Evolutionary conservation across 1,140 invertebrate species (phyloP).

Genomic region (Listronotus oregonensis): DNA sequence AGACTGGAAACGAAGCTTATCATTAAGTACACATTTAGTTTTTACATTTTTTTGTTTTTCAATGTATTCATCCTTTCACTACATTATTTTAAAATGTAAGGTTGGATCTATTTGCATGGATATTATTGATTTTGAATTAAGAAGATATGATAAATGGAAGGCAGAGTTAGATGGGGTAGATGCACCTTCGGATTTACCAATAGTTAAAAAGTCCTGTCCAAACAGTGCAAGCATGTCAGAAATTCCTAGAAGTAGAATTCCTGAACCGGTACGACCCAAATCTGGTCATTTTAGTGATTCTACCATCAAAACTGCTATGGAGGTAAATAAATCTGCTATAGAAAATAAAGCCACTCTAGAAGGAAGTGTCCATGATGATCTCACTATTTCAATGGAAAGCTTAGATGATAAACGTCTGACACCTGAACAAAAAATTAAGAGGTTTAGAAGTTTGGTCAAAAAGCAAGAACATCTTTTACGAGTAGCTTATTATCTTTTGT

Average conservation of each 20-base stretch:
- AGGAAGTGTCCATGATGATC: constrained; percentile 69
- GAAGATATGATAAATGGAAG: constrained; percentile 91
- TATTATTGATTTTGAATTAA: constrained; percentile 92
- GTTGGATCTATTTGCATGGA: constrained; percentile 96
- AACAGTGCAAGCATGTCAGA: constrained; percentile 58
- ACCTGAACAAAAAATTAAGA: constrained; percentile 46
- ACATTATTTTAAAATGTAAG: constrained; percentile 88
- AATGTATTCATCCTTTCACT: constrained; percentile 94
- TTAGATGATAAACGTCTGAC: constrained; percentile 84
- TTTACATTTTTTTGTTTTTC: constrained; percentile 98
- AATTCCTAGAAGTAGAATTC: constrained; percentile 68
- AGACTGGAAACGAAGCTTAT: constrained; percentile 95
- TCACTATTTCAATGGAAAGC: constrained; percentile 66
- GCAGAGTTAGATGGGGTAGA: constrained; percentile 79
- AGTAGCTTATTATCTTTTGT: constrained; percentile 86
- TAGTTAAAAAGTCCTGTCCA: constrained; percentile 50
- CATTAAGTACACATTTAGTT: constrained; percentile 94
- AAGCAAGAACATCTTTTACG: constrained; percentile 92
- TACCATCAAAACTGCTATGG: constrained; percentile 54
- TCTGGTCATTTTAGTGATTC: constrained; percentile 67
- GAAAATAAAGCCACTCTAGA: constrained; percentile 16
- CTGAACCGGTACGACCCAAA: constrained; percentile 68
- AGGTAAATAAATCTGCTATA: constrained; percentile 14
- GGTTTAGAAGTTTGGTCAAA: constrained; percentile 59
- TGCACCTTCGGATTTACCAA: constrained; percentile 54